phyloP scores from a whole-genome alignment of 1,140 invertebrate genomes.

The Hormaphis cornu region DNA sequence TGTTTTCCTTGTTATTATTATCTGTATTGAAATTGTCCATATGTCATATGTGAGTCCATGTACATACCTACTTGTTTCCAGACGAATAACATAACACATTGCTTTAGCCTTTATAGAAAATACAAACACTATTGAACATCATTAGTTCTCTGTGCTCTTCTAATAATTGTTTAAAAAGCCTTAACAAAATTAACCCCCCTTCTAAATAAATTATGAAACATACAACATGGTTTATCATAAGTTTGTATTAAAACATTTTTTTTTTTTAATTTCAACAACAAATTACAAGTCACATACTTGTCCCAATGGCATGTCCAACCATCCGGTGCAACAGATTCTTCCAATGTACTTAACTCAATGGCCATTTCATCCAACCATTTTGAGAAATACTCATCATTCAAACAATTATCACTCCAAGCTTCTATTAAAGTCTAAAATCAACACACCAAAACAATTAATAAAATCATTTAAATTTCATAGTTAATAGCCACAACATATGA shows the following conservation, averaged over 20 bases:
- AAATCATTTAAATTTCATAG: too few species aligned
- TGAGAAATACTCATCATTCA: constrained; percentile 51
- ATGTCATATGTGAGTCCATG: not conserved
- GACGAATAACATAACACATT: not conserved
- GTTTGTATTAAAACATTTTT: not conserved
- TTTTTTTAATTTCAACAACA: constrained; percentile 3
- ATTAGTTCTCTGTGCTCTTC: not conserved
- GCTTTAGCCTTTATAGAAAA: not conserved
- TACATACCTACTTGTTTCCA: constrained; percentile 19
- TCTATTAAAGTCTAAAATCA: constrained; percentile 50
- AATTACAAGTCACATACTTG: constrained; percentile 50
- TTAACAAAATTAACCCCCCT: not conserved
- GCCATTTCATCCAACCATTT: constrained; percentile 52
- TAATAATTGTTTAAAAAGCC: not conserved
- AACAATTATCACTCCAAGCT: constrained; percentile 52
- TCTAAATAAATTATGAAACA: constrained; percentile 2
- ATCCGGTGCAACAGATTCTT: constrained; percentile 53
- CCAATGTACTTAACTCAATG: constrained; percentile 50
- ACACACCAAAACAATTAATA: not conserved
- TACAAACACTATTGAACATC: not conserved
- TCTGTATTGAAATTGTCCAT: not conserved
- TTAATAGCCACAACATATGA: too few species aligned
- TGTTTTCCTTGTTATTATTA: not conserved
- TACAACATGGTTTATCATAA: not conserved
- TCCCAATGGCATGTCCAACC: constrained; percentile 65